phyloP scores from a whole-genome alignment of 2,113 vertebrate species.

The Polypterus bichir region DNA sequence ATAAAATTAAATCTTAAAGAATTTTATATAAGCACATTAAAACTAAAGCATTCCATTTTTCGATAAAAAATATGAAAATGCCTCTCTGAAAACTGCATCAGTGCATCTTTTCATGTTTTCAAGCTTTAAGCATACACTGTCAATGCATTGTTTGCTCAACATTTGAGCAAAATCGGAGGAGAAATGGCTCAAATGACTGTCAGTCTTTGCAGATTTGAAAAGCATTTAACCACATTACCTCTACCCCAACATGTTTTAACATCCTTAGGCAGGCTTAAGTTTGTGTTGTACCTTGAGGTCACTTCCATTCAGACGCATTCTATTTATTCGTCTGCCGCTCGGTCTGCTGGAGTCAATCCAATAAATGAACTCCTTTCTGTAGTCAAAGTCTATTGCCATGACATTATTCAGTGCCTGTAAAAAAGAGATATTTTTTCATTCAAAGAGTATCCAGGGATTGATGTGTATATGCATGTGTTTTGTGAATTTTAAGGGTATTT shows the following conservation, averaged over 20 bases:
- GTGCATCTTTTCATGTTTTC: no score
- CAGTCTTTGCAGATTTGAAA: not conserved
- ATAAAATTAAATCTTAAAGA: no score
- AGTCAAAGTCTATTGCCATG: conserved; percentile 94
- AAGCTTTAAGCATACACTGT: no score
- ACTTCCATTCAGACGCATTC: conserved; percentile 88
- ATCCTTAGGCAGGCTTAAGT: conserved; percentile 2
- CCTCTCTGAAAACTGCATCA: no score
- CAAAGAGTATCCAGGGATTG: no score
- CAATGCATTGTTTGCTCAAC: no score
- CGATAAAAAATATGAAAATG: no score
- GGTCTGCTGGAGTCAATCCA: conserved; percentile 95
- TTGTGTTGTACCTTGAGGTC: conserved; percentile 70
- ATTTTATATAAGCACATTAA: no score
- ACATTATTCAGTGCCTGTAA: conserved; percentile 88
- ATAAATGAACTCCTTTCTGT: conserved; percentile 92
- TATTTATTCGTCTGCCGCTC: conserved; percentile 87
- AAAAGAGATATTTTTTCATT: not conserved
- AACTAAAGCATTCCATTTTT: no score
- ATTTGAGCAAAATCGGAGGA: not conserved
- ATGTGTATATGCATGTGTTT: no score
- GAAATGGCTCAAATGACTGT: conserved; percentile 2
- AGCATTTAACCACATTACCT: not conserved
- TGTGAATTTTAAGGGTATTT: no score
- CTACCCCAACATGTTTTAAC: not conserved